Evolutionary conservation across 1,140 invertebrate genomes (phyloP), one percentile per base, ranked within the genome.

Genomic region (Brachionus sp.): DNA sequence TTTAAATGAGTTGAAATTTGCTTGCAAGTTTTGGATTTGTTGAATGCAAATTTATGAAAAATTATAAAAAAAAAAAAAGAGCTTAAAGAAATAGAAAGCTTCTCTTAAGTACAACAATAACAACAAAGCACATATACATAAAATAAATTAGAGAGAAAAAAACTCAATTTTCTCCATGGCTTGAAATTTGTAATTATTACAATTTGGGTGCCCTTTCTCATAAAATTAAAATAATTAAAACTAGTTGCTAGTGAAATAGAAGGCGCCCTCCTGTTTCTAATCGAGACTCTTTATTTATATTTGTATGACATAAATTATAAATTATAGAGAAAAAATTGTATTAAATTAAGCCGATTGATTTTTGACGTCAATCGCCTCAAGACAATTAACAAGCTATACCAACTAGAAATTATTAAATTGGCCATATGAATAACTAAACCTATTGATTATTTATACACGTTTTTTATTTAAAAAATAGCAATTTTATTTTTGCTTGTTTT

Each of bases 11-110:
- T 16, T 70, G 66, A 39, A 39, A 39, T 70, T 37, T 66, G 64
- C 64, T 66, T 33, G 64, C 64, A 0, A 70, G 37, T 66, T 66
- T 66, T 66, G 12, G 25, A 33, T 66, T 33, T 66, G 33, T 70
- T 70, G 66, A 39, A 70, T 70, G 66, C 66, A 70, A 70, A 70
- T 70, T 70, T 70, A 70, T 70, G 66, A 70, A 70, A 70, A 70
- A 39, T 39, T 70, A 70, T 37, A 19, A 70, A 9, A 37, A 39
- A 68, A n/a, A 68, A 2, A 68, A 39, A 19, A 70, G 33, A 70
- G 66, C 50, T 57, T 57, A 39, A 19, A 70, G 66, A 70, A 39
- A 37, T 35, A 70, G 35, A 70, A 39, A 39, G 66, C 33, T 70
- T 70, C 37, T 70, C 37, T 70, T 70, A 57, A 57, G 50, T 57